These are phyloP conservation scores for Battus philenor DNA, from an alignment of 1,140 invertebrate species.

Conservation along the genomic window DNA sequence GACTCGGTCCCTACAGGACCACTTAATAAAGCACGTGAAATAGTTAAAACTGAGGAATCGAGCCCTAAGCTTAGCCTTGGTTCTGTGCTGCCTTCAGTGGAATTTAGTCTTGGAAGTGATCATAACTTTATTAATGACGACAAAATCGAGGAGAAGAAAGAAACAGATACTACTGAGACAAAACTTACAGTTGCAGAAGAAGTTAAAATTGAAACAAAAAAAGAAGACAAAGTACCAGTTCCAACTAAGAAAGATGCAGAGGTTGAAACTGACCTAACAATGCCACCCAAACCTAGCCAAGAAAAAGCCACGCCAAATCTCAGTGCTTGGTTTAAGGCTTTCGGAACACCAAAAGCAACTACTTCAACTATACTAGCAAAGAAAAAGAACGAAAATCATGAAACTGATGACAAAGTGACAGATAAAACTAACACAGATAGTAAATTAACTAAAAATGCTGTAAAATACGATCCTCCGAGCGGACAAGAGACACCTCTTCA, in stretches of 20 bases:
- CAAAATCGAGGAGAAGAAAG: slow-evolving; percentile 33
- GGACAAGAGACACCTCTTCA: slow-evolving; percentile 50
- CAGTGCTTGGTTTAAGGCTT: slow-evolving; percentile 93
- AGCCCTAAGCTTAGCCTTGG: slow-evolving; percentile 88
- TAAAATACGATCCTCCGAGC: slow-evolving; percentile 51
- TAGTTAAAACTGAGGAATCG: slow-evolving; percentile 77
- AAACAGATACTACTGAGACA: slow-evolving; percentile 23
- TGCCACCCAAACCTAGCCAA: slow-evolving; percentile 59
- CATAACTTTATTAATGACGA: slow-evolving; percentile 77
- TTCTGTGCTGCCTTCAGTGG: slow-evolving; percentile 83
- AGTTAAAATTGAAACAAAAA: slow-evolving; percentile 25
- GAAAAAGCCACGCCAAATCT: slow-evolving; percentile 88
- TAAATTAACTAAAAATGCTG: slow-evolving; percentile 43
- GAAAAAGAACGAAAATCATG: slow-evolving; percentile 63
- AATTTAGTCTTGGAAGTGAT: slow-evolving; percentile 77
- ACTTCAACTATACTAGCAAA: slow-evolving; percentile 40
- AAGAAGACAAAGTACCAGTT: slow-evolving; percentile 31
- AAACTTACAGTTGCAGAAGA: slow-evolving; percentile 27
- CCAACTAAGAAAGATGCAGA: slow-evolving; percentile 67
- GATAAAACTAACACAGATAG: slow-evolving; percentile 44
- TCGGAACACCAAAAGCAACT: slow-evolving; percentile 85
- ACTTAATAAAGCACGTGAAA: slow-evolving; percentile 74
- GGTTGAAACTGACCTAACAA: slow-evolving; percentile 54
- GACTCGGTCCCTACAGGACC: slow-evolving; percentile 63
- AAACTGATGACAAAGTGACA: slow-evolving; percentile 47